Evolutionary conservation across 2,888 invertebrate genomes (phyloP), one percentile per base, ranked within the genome.

Genomic region (Metopia argyrocephala): DNA sequence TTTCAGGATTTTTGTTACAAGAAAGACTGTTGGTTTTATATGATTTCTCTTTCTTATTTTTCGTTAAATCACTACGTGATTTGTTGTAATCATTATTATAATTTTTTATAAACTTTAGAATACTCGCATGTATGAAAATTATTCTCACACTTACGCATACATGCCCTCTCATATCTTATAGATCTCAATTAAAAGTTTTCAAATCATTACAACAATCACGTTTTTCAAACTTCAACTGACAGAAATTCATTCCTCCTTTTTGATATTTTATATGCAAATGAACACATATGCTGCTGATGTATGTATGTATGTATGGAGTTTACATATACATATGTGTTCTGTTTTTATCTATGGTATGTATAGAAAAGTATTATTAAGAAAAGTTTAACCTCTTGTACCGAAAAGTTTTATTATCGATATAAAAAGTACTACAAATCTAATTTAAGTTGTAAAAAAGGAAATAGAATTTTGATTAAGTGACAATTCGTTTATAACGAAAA

Each of bases 131-230:
- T 38, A 38, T 38, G 38, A 12, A 38, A 38, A 38, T 38, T 38
- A 38, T 38, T 12, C 38, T 38, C 38, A 38, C 15, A 38, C 38
- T 38, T 12, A 38, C 38, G 15, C 15, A 38, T 15, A 31, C 12
- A 12, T 31, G 15, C 2, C 7, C 7, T 25, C 15, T 45, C n/a
- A 21, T 78, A 81, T 81, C 81, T 74, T 61, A 74, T 74, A 70
- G 78, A 81, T 81, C 81, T 81, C 81, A 81, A 81, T 81, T 81
- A 81, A 81, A 81, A 81, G 69, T 81, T 81, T 81, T 78, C 70
- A 81, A 81, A 81, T 81, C 81, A 78, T 81, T 78, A 81, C 74
- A 78, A 62, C 70, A 78, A 81, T 81, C 81, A 81, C 81, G 81
- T 81, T 78, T 75, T 66, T 38, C 38, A 70, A 81, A 78, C 74